phyloP scores from a whole-genome alignment of 2,113 vertebrate genomes.

The Percina caprodes region DNA sequence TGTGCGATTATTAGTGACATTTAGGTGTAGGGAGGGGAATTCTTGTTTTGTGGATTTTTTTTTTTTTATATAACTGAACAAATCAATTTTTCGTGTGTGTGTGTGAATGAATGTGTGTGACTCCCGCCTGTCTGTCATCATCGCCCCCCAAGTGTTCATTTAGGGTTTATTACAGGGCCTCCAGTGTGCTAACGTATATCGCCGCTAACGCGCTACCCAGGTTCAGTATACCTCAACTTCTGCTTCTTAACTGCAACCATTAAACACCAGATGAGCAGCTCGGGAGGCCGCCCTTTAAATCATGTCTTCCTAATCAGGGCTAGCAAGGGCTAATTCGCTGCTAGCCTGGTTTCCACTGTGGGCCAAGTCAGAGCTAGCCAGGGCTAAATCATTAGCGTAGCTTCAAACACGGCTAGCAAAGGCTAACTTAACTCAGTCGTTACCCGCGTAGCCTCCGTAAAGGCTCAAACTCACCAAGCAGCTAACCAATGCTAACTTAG shows the following conservation, averaged over 20 bases:
- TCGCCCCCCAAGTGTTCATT: constrained; percentile 49
- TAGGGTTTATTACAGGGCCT: constrained; percentile 48
- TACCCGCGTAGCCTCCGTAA: neutral
- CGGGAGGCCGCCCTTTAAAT: constrained; percentile 39
- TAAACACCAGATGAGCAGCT: constrained; percentile 10
- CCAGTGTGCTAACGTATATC: constrained; percentile 32
- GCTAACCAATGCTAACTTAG: constrained; percentile 22
- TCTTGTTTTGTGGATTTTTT: constrained; percentile 54
- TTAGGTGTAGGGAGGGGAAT: constrained; percentile 66
- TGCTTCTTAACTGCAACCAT: constrained; percentile 58
- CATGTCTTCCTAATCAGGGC: constrained; percentile 75
- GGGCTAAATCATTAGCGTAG: constrained; percentile 15
- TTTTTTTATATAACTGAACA: constrained; percentile 71
- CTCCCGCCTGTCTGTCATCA: constrained; percentile 30
- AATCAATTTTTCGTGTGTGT: constrained; percentile 52
- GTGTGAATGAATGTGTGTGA: constrained; percentile 22
- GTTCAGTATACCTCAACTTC: constrained; percentile 73
- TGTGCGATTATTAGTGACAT: constrained; percentile 60
- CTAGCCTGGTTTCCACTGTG: constrained; percentile 37
- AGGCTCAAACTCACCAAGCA: neutral
- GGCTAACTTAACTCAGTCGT: neutral
- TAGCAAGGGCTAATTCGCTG: constrained; percentile 1
- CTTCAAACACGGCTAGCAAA: constrained; percentile 9
- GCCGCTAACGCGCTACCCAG: constrained; percentile 45
- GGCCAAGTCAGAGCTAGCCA: constrained; percentile 31